phyloP scores from a whole-genome alignment of 2,797 vertebrate species.

The Rhinella marina region DNA sequence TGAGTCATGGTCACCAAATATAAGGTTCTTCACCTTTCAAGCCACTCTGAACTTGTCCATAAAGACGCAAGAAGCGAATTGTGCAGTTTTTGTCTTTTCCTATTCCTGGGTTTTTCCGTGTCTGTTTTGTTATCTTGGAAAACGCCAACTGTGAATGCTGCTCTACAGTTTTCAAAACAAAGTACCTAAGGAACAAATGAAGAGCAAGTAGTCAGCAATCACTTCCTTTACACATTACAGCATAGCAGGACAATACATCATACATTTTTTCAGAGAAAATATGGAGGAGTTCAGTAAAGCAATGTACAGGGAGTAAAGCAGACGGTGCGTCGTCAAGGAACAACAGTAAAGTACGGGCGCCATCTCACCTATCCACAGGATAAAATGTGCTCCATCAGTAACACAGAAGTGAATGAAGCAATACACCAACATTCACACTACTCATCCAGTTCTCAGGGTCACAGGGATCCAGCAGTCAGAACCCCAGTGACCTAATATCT shows the following conservation, averaged over 20 bases:
- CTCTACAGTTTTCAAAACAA: constrained; percentile 65
- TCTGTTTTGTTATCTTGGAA: constrained; percentile 66
- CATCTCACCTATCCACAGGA: too few relatives aligned
- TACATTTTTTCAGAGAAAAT: not conserved
- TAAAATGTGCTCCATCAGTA: too few relatives aligned
- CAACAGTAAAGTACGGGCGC: too few relatives aligned
- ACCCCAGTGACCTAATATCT: too few relatives aligned
- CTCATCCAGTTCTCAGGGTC: too few relatives aligned
- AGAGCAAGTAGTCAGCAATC: not conserved
- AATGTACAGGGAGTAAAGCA: too few relatives aligned
- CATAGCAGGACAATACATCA: not conserved
- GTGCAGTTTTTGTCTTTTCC: constrained; percentile 65
- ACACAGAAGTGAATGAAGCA: too few relatives aligned
- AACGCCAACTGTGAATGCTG: constrained; percentile 66
- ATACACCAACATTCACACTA: too few relatives aligned
- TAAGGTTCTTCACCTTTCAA: constrained; percentile 60
- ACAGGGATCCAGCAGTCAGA: too few relatives aligned
- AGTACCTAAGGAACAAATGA: constrained; percentile 57
- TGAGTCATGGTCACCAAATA: not conserved
- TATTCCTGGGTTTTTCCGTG: constrained; percentile 62
- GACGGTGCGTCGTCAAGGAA: too few relatives aligned
- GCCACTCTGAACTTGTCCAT: constrained; percentile 64
- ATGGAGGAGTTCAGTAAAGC: too few relatives aligned
- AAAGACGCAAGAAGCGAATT: constrained; percentile 63
- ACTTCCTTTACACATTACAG: not conserved